A percentile compares a stretch with the other conserved stretches of the same genome.
Conservation (phyloP, 92 coral and sea anemone genomes). For the Bergia puertoricense region DNA sequence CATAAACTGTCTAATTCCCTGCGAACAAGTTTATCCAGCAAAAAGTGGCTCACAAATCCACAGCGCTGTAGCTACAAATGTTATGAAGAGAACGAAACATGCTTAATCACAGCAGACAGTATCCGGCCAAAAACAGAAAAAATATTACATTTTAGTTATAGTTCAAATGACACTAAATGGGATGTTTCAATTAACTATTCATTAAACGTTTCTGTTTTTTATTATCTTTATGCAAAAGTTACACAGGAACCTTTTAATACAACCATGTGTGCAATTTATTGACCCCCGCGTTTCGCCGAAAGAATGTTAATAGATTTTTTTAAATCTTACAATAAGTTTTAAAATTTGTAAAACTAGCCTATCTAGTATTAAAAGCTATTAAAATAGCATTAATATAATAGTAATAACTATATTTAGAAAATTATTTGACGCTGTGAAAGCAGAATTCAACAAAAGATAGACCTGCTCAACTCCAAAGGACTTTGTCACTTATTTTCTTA, state of each 20-base stretch:
- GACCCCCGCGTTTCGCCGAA: background rate
- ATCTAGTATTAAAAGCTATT: background rate
- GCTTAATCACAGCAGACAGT: background rate
- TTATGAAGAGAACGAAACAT: background rate
- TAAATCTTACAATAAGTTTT: no score
- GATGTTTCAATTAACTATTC: constrained; percentile 10
- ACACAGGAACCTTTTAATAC: background rate
- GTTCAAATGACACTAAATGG: background rate
- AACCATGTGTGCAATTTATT: background rate
- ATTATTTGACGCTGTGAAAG: no score
- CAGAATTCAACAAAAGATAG: background rate
- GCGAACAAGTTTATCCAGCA: background rate
- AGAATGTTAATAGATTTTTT: no score
- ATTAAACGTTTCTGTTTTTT: background rate
- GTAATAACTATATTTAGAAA: background rate
- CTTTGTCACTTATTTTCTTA: no score
- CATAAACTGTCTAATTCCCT: background rate
- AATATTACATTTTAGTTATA: background rate
- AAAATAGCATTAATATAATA: no score
- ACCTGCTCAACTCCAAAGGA: no score
- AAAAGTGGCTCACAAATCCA: background rate
- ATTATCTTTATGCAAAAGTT: background rate
- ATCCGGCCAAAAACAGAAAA: background rate
- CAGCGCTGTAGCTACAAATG: background rate
- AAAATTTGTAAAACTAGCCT: no score